phyloP scores from a whole-genome alignment of 2,113 vertebrate genomes.

The Platysternon megacephalum region DNA sequence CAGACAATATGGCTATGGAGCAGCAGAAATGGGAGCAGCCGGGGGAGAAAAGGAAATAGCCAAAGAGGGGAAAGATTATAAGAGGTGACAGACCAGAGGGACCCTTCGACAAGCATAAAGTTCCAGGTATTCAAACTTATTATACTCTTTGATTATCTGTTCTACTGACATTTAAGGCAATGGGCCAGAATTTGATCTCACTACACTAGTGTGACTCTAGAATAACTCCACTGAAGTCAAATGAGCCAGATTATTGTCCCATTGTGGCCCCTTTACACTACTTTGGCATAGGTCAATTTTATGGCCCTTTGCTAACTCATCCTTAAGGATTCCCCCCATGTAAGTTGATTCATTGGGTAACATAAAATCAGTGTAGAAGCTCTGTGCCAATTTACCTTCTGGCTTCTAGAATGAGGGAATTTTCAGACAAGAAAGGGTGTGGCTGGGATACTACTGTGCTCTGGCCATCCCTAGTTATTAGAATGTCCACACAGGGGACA shows the following conservation, averaged over 20 bases:
- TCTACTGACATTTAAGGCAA: neutral
- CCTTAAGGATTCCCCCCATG: neutral
- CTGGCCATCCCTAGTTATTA: neutral
- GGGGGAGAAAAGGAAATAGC: neutral
- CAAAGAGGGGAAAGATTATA: neutral
- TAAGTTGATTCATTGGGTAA: neutral
- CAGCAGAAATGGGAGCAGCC: neutral
- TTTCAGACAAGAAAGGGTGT: neutral
- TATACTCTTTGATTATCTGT: neutral
- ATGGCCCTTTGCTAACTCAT: neutral
- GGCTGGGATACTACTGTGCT: neutral
- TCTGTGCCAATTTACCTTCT: neutral
- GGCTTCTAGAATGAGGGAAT: neutral
- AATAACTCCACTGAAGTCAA: neutral
- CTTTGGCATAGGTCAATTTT: neutral
- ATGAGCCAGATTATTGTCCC: neutral
- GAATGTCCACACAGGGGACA: neutral
- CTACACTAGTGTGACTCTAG: neutral
- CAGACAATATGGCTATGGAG: neutral
- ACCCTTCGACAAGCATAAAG: neutral
- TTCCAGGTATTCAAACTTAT: neutral
- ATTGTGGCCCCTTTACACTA: neutral
- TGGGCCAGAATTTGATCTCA: neutral
- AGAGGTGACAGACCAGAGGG: neutral
- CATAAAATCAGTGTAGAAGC: neutral